Conservation (phyloP, 1,140 invertebrate genomes). For the Zaprionus kolodkinae region DNA sequence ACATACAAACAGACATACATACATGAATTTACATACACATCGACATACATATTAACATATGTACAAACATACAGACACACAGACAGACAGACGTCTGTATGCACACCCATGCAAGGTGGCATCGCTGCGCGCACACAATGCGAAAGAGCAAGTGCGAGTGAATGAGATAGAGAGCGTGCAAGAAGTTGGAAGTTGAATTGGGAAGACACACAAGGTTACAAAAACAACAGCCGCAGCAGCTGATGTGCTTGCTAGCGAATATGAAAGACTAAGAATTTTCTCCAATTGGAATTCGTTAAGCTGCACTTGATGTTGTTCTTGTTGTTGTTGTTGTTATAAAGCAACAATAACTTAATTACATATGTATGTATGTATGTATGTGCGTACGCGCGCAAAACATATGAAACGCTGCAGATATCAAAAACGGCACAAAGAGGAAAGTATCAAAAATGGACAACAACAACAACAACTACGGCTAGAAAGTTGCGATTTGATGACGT, state of each 20-base stretch:
- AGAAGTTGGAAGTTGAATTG: conserved; percentile 46
- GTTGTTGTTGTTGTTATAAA: conserved; percentile 31
- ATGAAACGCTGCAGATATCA: conserved; percentile 13
- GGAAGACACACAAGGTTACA: conserved; percentile 74
- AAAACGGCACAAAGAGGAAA: conserved; percentile 18
- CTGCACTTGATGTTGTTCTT: conserved; percentile 40
- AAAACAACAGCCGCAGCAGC: conserved; percentile 64
- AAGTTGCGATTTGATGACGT: conserved; percentile 48
- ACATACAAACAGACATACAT: not conserved
- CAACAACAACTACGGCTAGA: conserved; percentile 35
- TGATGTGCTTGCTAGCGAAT: conserved; percentile 58
- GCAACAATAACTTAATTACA: conserved; percentile 5
- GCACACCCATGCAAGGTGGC: conserved; percentile 57
- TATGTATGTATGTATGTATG: not conserved
- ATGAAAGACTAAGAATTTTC: conserved; percentile 37
- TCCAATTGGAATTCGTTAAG: conserved; percentile 35
- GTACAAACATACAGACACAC: conserved; percentile 18
- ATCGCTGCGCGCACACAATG: conserved; percentile 57
- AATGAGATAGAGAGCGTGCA: conserved; percentile 25
- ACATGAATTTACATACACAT: conserved; percentile 16
- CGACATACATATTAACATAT: conserved; percentile 14
- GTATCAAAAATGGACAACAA: conserved; percentile 15
- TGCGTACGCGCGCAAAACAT: conserved; percentile 45
- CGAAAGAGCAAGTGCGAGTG: conserved; percentile 37
- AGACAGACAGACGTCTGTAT: conserved; percentile 8